These are phyloP conservation scores for Lophura nycthemera DNA, from an alignment of 2,113 vertebrate species.

Conservation along the genomic window DNA sequence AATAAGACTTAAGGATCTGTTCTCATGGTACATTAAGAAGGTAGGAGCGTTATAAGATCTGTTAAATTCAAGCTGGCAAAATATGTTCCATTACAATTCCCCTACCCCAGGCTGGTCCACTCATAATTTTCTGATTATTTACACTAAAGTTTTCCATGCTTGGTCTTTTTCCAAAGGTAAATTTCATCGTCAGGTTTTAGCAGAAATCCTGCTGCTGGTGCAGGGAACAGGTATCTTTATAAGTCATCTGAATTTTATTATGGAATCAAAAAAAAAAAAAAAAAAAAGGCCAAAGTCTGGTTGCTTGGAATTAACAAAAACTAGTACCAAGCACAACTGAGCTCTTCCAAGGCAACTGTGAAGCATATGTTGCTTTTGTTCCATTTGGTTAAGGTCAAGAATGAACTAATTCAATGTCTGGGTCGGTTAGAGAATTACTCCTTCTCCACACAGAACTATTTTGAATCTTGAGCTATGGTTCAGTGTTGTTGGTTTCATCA, in stretches of 20 bases:
- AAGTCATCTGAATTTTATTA: conserved; percentile 46
- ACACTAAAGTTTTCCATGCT: neutral
- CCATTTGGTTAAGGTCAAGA: conserved; percentile 32
- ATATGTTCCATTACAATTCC: neutral
- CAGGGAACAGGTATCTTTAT: neutral
- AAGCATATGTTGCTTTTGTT: conserved; percentile 20
- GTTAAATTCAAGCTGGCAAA: neutral
- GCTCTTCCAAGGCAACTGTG: neutral
- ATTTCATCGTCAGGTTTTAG: conserved; percentile 42
- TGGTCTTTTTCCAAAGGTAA: conserved; percentile 19
- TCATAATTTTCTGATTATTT: conserved; percentile 24
- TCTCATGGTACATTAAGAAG: neutral
- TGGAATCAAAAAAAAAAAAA: neutral
- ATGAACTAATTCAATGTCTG: conserved; percentile 7
- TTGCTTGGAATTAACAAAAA: neutral
- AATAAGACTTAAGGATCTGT: neutral
- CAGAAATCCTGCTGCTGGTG: conserved; percentile 29
- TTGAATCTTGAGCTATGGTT: conserved; percentile 44
- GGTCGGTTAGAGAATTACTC: neutral
- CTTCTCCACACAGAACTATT: conserved; percentile 5
- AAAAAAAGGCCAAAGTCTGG: neutral
- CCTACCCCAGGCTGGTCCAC: neutral
- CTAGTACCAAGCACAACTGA: neutral
- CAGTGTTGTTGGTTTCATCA: conserved; percentile 38
- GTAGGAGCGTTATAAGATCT: neutral